Evolutionary conservation across 2,797 vertebrate genomes (phyloP).

Genomic region (Micrastur ruficollis): DNA sequence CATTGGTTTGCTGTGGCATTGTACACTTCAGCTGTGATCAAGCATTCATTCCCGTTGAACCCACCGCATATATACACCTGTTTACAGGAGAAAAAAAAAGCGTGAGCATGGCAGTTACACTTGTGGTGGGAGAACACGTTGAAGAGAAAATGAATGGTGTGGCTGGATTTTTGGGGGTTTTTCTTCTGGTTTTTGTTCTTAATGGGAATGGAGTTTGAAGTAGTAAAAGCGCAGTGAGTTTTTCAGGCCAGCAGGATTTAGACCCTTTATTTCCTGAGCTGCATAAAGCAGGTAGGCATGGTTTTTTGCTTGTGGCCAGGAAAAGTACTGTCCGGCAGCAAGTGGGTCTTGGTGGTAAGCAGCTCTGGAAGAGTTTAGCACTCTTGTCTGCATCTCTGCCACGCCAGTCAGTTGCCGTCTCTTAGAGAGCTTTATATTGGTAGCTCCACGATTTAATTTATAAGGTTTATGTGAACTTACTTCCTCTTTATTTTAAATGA

Average conservation of each 20-base stretch:
- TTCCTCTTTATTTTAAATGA: not conserved
- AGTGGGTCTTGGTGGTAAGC: not conserved
- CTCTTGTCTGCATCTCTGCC: not conserved
- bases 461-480: not conserved
- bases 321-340: not conserved
- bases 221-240: not conserved
- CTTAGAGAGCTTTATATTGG: not conserved
- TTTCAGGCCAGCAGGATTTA: not conserved
- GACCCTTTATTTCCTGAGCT: not conserved
- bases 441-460: not conserved
- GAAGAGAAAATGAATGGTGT: not conserved
- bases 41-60: conserved; percentile 76
- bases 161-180: not conserved
- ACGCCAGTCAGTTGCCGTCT: not conserved
- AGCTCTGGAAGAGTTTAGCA: not conserved
- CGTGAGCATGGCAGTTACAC: not conserved
- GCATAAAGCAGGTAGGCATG: not conserved
- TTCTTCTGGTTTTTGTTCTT: not conserved
- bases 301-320: not conserved
- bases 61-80: conserved; percentile 82
- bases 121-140: accelerated
- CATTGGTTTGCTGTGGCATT: conserved; percentile 73
- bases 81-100: not conserved
- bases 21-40: conserved; percentile 77
- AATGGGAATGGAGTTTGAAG: not conserved